These are phyloP conservation scores for Stramonita haemastoma DNA, from an alignment of 2,888 invertebrate genomes.

Conservation along the genomic window DNA sequence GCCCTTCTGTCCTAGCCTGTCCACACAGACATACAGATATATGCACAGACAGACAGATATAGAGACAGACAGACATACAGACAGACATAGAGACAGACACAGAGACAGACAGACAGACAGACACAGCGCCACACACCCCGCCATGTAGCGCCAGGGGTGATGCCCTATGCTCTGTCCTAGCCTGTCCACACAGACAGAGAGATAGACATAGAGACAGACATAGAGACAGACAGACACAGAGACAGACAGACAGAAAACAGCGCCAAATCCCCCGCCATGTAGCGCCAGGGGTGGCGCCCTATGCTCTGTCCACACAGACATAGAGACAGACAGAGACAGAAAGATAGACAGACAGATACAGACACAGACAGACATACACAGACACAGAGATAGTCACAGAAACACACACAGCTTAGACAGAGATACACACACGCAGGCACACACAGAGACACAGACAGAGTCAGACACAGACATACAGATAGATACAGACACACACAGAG, in stretches of 20 bases:
- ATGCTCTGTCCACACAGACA: conserved; percentile 45
- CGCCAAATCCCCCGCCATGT: conserved; percentile 51
- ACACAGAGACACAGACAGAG: too few relatives aligned
- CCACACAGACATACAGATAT: background rate
- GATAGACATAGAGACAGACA: too few relatives aligned
- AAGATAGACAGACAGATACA: background rate
- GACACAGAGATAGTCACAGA: conserved; percentile 37
- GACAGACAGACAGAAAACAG: conserved; percentile 30
- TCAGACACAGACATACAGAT: background rate
- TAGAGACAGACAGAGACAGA: background rate
- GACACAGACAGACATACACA: conserved; percentile 37
- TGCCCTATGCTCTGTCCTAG: conserved; percentile 57
- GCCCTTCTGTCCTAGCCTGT: conserved; percentile 57
- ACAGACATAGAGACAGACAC: conserved; percentile 4
- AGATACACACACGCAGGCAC: too few relatives aligned
- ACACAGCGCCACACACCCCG: conserved; percentile 49
- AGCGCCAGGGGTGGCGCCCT: conserved; percentile 59
- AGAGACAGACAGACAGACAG: background rate
- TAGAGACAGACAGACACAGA: background rate
- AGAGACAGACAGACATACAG: background rate
- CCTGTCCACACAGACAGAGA: conserved; percentile 46
- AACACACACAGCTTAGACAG: too few relatives aligned
- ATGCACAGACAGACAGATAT: background rate
- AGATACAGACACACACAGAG: too few relatives aligned
- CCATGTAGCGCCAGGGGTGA: conserved; percentile 58